A percentile compares a stretch with the other conserved stretches of the same genome.
These are phyloP conservation scores for Cercocebus atys DNA, from an alignment of 2,113 vertebrate species.

Conservation along the genomic window DNA sequence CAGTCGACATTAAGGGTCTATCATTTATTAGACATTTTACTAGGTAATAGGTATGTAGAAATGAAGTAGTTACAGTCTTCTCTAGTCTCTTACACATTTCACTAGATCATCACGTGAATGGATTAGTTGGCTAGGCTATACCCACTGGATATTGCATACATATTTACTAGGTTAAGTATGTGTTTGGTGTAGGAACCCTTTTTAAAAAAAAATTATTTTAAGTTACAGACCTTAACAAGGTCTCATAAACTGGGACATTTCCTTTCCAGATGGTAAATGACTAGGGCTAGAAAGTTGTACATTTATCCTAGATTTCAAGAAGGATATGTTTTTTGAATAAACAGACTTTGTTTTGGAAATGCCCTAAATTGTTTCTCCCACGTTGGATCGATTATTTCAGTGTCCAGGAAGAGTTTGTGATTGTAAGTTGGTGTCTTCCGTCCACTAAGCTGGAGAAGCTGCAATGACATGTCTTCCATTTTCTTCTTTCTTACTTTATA, in stretches of 20 bases:
- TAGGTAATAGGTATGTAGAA: background rate
- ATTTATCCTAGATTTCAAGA: slow-evolving; percentile 21
- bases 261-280: background rate
- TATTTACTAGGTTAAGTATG: background rate
- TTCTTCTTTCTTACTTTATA: background rate
- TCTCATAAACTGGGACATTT: background rate
- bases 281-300: background rate
- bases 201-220: too few species aligned
- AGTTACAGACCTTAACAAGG: background rate
- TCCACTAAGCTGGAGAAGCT: background rate
- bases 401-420: background rate
- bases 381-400: background rate
- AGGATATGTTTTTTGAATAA: background rate
- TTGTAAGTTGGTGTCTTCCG: background rate
- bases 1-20: background rate
- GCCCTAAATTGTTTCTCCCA: background rate
- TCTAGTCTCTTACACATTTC: background rate
- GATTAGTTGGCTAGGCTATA: background rate
- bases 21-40: background rate
- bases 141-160: background rate
- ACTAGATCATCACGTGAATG: background rate
- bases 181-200: background rate
- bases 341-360: background rate
- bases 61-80: background rate
- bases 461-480: background rate